Base-by-base conservation (phyloP, 1,140 invertebrate species). In the Zaprionus davidi region DNA sequence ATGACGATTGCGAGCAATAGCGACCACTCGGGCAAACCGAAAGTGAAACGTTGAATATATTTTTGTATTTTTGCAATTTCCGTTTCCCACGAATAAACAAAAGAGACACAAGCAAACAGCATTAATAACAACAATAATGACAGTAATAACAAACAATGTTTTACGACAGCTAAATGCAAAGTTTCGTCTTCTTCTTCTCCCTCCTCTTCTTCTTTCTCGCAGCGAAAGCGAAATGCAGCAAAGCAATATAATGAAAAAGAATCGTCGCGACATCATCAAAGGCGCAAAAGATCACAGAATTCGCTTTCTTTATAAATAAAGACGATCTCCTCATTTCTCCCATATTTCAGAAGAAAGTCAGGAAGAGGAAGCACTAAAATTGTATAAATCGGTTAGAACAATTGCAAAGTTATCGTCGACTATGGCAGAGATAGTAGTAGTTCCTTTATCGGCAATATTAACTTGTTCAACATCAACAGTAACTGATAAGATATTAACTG, bases 21-120 rank as follows among this genome's bases (percentile, higher is more conserved):
- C 17, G 20, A 51, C 20, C 2, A 51, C 13, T 15, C 38, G 38
- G 3, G 17, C 17, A 4, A 74, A 59, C 46, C 55, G 65, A 81
- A 79, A 72, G 79, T 79, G 77, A 81, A 80, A 81, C 65, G 68
- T n/a, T 49, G 24, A 56, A 17, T 12, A 38, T 13, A 36, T 11
- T 11, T 20, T 36, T 24, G 44, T 26, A 53, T 77, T 76, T 79
- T 73, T 60, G 63, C 73, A 84, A 84, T 83, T 83, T 84, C 77
- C 81, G 77, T 83, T 83, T 83, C 81, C 77, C 81, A 83, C 81
- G 81, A 76, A 55, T 76, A 79, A 83, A 82, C 81, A 79, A 83
- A 79, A 69, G 63, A 36, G 60, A 71, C 62, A 74, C 28, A 65
- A 38, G 24, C 34, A 22, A 67, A 26, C 56, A 44, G 26, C 46